phyloP scores from a whole-genome alignment of 2,888 invertebrate species.

The Rhagonycha fulva region DNA sequence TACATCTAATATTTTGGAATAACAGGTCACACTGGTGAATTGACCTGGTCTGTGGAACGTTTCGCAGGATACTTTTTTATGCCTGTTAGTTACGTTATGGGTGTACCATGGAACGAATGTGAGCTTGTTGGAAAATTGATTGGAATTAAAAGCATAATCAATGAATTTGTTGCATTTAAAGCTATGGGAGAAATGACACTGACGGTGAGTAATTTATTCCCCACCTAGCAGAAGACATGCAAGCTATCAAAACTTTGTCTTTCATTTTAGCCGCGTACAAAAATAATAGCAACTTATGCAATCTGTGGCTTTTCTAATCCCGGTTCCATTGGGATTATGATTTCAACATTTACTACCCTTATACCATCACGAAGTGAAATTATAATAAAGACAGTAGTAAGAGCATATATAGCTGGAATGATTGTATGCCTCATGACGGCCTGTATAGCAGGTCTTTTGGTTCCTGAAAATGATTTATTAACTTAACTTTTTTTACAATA shows the following conservation, averaged over 20 bases:
- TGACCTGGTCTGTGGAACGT: conserved; percentile 67
- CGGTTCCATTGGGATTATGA: conserved; percentile 81
- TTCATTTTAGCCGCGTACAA: conserved; percentile 68
- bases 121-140: conserved; percentile 80
- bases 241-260: not conserved
- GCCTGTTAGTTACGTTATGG: conserved; percentile 90
- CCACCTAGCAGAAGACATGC: not conserved
- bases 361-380: conserved; percentile 73
- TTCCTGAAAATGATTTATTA: conserved; percentile 32
- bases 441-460: conserved; percentile 77
- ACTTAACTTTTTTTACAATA: not conserved
- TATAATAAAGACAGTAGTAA: conserved; percentile 70
- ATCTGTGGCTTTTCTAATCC: conserved; percentile 94
- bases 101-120: conserved; percentile 75
- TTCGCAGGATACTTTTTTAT: conserved; percentile 88
- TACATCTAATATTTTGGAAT: no score
- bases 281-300: conserved; percentile 86
- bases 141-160: conserved; percentile 87
- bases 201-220: conserved; percentile 54
- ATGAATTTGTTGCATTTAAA: conserved; percentile 91
- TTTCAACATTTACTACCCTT: conserved; percentile 77
- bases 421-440: conserved; percentile 88
- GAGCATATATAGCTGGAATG: conserved; percentile 82
- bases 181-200: conserved; percentile 71
- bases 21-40: conserved; percentile 42